phyloP scores from a whole-genome alignment of 2,113 vertebrate species.

The Myxocyprinus asiaticus region DNA sequence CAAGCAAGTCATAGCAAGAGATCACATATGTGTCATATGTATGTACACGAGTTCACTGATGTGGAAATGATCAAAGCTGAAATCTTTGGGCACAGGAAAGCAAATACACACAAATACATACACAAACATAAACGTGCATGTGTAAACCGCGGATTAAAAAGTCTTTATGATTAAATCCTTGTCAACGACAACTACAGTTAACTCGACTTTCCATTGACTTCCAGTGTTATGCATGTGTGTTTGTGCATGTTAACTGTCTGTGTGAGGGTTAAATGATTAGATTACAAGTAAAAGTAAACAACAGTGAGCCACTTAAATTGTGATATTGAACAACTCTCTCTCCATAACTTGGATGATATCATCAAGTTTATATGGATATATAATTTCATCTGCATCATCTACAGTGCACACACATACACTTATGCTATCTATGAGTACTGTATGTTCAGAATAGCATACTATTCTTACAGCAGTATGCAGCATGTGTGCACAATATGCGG shows the following conservation, averaged over 20 bases:
- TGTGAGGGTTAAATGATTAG: neutral
- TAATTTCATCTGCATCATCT: no score
- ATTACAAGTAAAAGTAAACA: neutral
- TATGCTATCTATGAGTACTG: no score
- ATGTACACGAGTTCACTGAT: neutral
- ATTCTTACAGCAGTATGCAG: no score
- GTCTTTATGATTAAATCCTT: neutral
- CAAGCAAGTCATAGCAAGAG: slow-evolving; percentile 40
- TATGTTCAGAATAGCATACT: no score
- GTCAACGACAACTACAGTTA: neutral
- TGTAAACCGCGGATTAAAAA: neutral
- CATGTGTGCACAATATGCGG: no score
- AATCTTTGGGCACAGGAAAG: slow-evolving; percentile 8
- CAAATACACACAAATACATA: slow-evolving; percentile 15
- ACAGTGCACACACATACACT: neutral
- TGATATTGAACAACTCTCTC: neutral
- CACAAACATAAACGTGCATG: neutral
- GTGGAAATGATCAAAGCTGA: neutral
- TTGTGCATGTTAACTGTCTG: no score
- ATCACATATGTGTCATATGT: neutral
- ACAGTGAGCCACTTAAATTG: neutral
- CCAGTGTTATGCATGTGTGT: neutral
- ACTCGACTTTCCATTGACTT: neutral
- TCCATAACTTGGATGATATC: no score
- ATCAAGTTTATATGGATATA: neutral